Evolutionary conservation across 1,140 invertebrate genomes (phyloP), one percentile per base, ranked within the genome.

Genomic region (Latrodectus geometricus): DNA sequence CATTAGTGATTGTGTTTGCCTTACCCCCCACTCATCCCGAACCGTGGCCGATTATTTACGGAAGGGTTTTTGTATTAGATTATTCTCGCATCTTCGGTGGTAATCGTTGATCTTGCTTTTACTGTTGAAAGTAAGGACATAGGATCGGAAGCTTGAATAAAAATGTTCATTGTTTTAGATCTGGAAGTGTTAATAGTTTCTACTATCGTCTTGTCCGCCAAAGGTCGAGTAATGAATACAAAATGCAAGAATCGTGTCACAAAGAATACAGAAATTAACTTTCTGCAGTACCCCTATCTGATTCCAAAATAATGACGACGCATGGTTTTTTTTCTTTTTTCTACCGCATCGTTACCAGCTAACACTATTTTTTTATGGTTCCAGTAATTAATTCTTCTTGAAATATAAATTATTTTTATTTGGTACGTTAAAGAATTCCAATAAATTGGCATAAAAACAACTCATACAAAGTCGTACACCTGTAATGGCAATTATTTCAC

Each of bases 181-280:
- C 48, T 35, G 8, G 17, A 84, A 61, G 73, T 76, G 82, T 84
- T 84, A 84, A 84, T 84, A 76, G 82, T 49, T 69, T 48, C 48
- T 49, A 21, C 52, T 83, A 20, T 35, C 35, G 35, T 3, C 35
- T 9, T 73, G 50, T 20, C 72, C 68, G 35, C 72, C 79, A 15
- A 35, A 35, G 35, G 35, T 52, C 69, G 49, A 17, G 77, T 79
- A 79, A 72, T 81, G 79, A 81, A 81, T 72, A 81, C 68, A 56
- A 61, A 81, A 68, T 79, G 17, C 66, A 21, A 79, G 61, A 35
- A 35, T 35, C 35, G 35, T 35, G 35, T 35, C 35, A 35, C 35
- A 35, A 35, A 35, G 35, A 35, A 35, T 35, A 35, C 5, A 1
- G 35, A 35, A 35, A 35, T 35, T 35, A 35, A 35, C 35, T 35